Evolutionary conservation across 2,113 vertebrate genomes (phyloP).

Genomic region (Pterocles orientalis): DNA sequence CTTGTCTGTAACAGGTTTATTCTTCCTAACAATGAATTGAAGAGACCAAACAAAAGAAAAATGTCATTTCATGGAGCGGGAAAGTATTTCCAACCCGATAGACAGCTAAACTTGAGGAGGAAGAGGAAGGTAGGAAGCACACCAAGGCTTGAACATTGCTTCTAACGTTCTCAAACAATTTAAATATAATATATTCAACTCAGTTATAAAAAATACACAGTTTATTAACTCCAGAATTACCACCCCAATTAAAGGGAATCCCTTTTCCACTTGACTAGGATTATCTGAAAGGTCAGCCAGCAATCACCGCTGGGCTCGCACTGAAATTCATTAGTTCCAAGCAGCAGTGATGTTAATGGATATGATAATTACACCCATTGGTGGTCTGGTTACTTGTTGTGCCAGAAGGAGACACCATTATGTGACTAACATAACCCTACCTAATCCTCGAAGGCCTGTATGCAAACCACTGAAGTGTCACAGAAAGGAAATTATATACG

Average conservation of each 20-base stretch:
- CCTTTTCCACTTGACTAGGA: constrained; percentile 11
- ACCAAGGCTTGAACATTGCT: not conserved
- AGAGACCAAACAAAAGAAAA: not conserved
- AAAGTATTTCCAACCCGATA: not conserved
- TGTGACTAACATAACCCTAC: constrained; percentile 5
- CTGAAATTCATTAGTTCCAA: constrained; percentile 59
- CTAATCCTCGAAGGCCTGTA: constrained; percentile 24
- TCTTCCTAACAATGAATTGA: not conserved
- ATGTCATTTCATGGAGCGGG: not conserved
- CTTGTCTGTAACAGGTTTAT: not conserved
- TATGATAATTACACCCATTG: constrained; percentile 27
- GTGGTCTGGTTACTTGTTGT: not conserved
- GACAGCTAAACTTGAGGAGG: not conserved
- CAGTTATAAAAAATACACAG: not conserved
- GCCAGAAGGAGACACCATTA: constrained; percentile 28
- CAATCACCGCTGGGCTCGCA: not conserved
- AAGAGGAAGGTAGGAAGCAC: not conserved
- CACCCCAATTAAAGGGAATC: not conserved
- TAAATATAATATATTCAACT: not conserved
- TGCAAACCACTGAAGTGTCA: constrained; percentile 4
- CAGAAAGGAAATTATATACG: not conserved
- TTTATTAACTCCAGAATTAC: constrained; percentile 16
- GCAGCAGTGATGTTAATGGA: constrained; percentile 34
- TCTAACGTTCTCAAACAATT: not conserved
- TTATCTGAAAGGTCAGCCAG: constrained; percentile 45